phyloP scores from a whole-genome alignment of 1,140 invertebrate species.

The Lerema accius region DNA sequence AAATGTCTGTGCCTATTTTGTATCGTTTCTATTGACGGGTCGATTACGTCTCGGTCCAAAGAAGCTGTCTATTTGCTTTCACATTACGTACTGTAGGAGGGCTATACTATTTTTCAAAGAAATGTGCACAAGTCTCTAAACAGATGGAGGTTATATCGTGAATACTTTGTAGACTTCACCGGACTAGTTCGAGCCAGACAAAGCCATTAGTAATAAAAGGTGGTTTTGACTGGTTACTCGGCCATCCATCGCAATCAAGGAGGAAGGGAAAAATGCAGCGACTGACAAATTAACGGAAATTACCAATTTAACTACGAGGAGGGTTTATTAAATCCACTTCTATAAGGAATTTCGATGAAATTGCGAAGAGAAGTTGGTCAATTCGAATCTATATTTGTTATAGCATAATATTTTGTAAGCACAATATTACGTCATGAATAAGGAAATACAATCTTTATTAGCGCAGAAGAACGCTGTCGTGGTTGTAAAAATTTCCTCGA shows the following conservation, averaged over 20 bases:
- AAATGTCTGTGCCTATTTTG: constrained; percentile 4
- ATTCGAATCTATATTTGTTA: too few species aligned
- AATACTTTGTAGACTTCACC: background rate
- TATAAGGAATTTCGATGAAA: constrained; percentile 12
- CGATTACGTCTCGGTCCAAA: constrained; percentile 4
- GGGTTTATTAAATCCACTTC: constrained; percentile 11
- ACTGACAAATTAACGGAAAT: constrained; percentile 23
- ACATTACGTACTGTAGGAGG: constrained; percentile 8
- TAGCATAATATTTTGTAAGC: too few species aligned
- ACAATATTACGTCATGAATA: background rate
- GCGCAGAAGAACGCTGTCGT: background rate
- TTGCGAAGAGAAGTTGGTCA: too few species aligned
- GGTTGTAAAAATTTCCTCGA: background rate
- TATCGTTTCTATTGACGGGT: constrained; percentile 10
- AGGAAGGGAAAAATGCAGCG: constrained; percentile 21
- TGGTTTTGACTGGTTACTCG: constrained; percentile 20
- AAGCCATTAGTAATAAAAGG: background rate
- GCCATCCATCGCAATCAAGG: constrained; percentile 17
- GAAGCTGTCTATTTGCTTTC: constrained; percentile 14
- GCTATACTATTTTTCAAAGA: constrained; percentile 6
- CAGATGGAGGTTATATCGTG: background rate
- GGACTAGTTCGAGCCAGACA: background rate
- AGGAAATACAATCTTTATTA: background rate
- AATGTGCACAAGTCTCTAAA: background rate
- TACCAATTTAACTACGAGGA: constrained; percentile 2